Conservation (phyloP, 2,113 vertebrate species). For the rat (Rattus norvegicus) region DNA sequence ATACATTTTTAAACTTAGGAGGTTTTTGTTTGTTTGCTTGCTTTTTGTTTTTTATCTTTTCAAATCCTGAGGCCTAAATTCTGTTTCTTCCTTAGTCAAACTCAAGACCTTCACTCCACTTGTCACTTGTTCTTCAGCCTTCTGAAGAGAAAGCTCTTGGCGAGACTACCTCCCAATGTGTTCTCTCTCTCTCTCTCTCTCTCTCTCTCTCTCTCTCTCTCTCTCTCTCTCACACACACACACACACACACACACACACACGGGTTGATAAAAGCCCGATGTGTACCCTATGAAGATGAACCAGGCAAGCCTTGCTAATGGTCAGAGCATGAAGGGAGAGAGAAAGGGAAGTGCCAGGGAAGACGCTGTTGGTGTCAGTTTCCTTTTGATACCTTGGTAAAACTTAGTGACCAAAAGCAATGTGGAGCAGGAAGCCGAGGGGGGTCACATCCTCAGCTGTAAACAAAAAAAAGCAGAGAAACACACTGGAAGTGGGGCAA, state of each 20-base stretch:
- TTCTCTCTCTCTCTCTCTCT: too few species aligned
- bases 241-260: neutral
- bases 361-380: neutral
- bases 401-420: neutral
- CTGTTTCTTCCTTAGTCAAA: neutral
- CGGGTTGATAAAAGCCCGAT: neutral
- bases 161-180: rapidly evolving
- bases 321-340: neutral
- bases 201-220: too few species aligned
- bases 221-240: too few species aligned
- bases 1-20: neutral
- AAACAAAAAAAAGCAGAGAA: neutral
- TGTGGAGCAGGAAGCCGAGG: neutral
- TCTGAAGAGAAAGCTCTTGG: neutral
- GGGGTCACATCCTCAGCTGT: neutral
- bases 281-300: neutral
- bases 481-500: neutral
- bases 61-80: neutral
- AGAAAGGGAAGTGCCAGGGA: neutral
- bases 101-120: neutral
- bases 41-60: neutral
- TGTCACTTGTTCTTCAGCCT: neutral
- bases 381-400: neutral
- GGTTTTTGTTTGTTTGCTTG: neutral
- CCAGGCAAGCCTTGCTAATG: too few species aligned